Base-by-base conservation (phyloP, 1,140 invertebrate genomes). In the Carposina sasakii region DNA sequence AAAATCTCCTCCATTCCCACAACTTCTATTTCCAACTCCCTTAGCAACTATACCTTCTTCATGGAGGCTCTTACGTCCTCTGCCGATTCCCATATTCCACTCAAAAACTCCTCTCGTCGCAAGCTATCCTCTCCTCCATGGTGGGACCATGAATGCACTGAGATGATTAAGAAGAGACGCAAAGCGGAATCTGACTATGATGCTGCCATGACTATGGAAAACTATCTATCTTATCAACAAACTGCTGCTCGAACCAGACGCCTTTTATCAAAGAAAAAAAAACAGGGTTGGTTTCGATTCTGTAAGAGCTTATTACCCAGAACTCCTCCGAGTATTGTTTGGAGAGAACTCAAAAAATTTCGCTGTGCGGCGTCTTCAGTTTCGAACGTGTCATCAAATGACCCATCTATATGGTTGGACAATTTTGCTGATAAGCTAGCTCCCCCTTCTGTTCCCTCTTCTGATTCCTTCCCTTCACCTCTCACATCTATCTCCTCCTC, bases 121-220 rank as follows among this genome's bases (percentile, higher is more conserved):
- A 19, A 23, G 15, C 24, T 15, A 17, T 13, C 13, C 10, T 42
- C 23, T 10, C 22, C 40, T 20, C 48, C 37, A 15, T 50, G 48
- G 48, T 50, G 40, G 48, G 40, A 50, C 21, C 13, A 19, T 2
- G 48, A 56, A 12, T 56, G 54, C 19, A 23, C 31, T 1, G 20
- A 34, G n/a, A 31, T 39, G 1, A 5, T 52, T 21, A 42, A 30
- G 9, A 40, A 33, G 13, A 21, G 48, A 8, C 31, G 40, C 43
- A 6, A 33, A 8, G 44, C 45, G n/a, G 45, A 57, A 44, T 42
- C 9, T 8, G 2, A 3, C 10, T 54, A 54, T 22, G 19, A 33
- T 15, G 8, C 5, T 3, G 8, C 5, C 3, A 33, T 33, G 31
- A 26, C 13, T 13, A 16, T 28, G 0, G n/a, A 12, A 6, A 28